phyloP scores from a whole-genome alignment of 2,797 vertebrate genomes.

The Ataeniobius toweri region DNA sequence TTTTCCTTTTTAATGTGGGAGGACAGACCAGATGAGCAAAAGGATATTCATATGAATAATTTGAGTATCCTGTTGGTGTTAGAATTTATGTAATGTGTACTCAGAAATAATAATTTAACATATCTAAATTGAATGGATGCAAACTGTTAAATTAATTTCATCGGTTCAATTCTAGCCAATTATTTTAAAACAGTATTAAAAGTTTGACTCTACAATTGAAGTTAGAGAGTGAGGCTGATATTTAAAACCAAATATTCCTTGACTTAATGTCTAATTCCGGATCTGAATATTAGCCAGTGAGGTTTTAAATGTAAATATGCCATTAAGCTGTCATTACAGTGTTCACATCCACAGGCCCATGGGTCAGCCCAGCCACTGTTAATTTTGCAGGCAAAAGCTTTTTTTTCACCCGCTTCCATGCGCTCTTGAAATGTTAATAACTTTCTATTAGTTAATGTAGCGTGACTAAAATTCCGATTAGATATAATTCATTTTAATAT shows the following conservation, averaged over 20 bases:
- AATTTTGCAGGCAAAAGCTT: conserved; percentile 99
- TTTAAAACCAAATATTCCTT: conserved; percentile 97
- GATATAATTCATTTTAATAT: conserved; percentile 99
- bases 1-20: background rate
- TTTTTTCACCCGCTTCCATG: conserved; percentile 80
- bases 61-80: background rate
- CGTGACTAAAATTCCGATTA: conserved; percentile 99
- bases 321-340: conserved; percentile 99
- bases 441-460: conserved; percentile 99
- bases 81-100: background rate
- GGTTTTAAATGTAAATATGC: conserved; percentile 99
- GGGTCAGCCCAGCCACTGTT: conserved; percentile 99
- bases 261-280: conserved; percentile 92
- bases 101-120: background rate
- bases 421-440: conserved; percentile 99
- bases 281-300: conserved; percentile 92
- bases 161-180: background rate
- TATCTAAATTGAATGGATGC: background rate
- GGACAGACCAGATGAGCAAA: background rate
- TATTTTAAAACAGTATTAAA: conserved; percentile 62
- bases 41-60: background rate
- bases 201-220: conserved; percentile 90
- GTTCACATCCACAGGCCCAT: conserved; percentile 91
- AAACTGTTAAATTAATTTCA: background rate
- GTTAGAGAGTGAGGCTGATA: conserved; percentile 86